Conservation (phyloP, 2,888 invertebrate species). For the Asteroscopus sphinx region DNA sequence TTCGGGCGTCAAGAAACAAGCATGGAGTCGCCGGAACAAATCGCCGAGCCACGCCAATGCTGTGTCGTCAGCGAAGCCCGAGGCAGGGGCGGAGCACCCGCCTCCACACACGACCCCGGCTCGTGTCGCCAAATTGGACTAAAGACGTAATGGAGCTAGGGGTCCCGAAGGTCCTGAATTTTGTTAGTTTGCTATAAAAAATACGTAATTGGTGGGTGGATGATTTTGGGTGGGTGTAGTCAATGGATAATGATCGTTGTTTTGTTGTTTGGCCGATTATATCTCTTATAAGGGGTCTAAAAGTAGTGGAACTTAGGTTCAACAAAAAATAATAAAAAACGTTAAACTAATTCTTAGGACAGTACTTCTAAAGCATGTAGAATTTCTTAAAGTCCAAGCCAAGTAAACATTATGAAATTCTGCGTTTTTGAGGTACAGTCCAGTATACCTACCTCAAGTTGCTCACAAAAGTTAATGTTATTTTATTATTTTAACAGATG, state of each 20-base stretch:
- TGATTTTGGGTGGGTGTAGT: conserved; percentile 12
- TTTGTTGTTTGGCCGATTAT: neutral
- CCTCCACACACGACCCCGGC: conserved; percentile 63
- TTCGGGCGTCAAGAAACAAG: conserved; percentile 56
- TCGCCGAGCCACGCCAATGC: conserved; percentile 73
- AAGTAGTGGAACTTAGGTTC: no score
- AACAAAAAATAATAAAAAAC: no score
- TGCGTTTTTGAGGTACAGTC: no score
- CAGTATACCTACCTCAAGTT: no score
- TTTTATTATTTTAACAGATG: no score
- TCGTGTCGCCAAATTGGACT: conserved; percentile 56
- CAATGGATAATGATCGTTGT: conserved; percentile 27
- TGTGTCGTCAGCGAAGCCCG: conserved; percentile 73
- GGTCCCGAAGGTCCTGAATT: conserved; percentile 35
- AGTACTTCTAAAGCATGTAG: no score
- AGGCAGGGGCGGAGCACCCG: conserved; percentile 74
- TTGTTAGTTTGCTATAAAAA: conserved; percentile 34
- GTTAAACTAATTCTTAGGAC: no score
- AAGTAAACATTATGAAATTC: no score
- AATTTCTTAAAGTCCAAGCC: no score
- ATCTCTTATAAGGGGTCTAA: neutral
- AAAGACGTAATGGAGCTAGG: conserved; percentile 44
- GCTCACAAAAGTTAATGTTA: no score
- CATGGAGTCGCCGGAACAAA: conserved; percentile 43
- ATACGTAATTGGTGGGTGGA: conserved; percentile 34